These are phyloP conservation scores for Ceyx cyanopectus DNA, from an alignment of 2,113 vertebrate species.

Conservation along the genomic window DNA sequence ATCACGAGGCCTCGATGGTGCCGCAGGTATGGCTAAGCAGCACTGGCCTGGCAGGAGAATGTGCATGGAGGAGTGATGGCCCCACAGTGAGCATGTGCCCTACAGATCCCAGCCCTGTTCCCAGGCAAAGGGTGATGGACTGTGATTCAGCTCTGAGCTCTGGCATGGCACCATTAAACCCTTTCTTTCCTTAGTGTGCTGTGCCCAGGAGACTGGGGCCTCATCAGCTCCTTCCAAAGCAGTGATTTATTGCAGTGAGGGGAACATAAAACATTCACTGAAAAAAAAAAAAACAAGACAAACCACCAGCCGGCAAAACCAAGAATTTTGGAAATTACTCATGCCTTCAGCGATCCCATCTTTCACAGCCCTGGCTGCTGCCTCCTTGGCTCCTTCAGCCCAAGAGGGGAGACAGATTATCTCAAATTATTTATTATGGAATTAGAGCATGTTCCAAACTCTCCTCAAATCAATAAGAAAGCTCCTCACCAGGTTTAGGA, in stretches of 20 bases:
- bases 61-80: accelerated
- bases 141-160: neutral
- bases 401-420: constrained; percentile 22
- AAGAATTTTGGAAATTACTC: constrained; percentile 51
- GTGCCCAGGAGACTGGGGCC: neutral
- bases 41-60: accelerated
- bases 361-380: constrained; percentile 32
- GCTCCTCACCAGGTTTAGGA: neutral
- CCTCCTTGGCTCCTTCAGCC: neutral
- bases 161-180: neutral
- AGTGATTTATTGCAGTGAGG: constrained; percentile 18
- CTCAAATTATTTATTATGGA: constrained; percentile 47
- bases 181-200: neutral
- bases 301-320: neutral
- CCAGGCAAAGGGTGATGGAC: accelerated
- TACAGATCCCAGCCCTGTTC: neutral
- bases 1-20: accelerated
- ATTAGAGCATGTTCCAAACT: constrained; percentile 17
- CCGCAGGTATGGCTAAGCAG: accelerated
- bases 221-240: neutral
- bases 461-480: constrained; percentile 1
- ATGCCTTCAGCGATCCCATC: constrained; percentile 15
- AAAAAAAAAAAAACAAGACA: neutral
- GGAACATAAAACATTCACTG: constrained; percentile 3
- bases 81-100: accelerated